Percentiles rank a stretch among this genome's conserved stretches.
phyloP scores from a whole-genome alignment of 2,113 vertebrate species.

The Anhinga anhinga region DNA sequence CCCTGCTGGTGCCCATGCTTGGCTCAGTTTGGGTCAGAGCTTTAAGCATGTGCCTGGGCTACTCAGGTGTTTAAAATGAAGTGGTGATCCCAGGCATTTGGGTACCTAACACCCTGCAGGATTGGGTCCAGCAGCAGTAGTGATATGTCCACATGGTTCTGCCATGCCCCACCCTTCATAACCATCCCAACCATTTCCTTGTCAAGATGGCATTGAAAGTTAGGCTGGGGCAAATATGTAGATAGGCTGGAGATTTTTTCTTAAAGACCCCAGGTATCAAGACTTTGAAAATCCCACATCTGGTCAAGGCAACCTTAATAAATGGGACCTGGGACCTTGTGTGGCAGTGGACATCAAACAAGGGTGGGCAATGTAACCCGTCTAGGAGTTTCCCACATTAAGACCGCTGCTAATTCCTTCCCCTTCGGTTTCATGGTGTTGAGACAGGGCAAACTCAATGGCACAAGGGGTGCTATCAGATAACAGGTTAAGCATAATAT shows the following conservation, averaged over 20 bases:
- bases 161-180: background rate
- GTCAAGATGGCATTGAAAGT: fast-evolving
- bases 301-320: background rate
- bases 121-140: too few relatives aligned
- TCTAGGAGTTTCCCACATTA: background rate
- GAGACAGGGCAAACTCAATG: background rate
- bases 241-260: fast-evolving
- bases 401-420: background rate
- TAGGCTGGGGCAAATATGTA: background rate
- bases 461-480: background rate
- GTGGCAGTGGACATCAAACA: background rate
- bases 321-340: too few relatives aligned
- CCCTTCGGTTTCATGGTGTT: background rate
- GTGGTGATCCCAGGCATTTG: background rate
- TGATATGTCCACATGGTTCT: fast-evolving
- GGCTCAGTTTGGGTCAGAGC: background rate
- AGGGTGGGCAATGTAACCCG: background rate
- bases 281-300: background rate
- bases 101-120: background rate
- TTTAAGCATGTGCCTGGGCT: fast-evolving
- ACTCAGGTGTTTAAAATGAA: background rate
- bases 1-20: fast-evolving
- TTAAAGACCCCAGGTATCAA: background rate
- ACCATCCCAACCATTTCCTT: background rate
- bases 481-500: background rate